Evolutionary conservation across 1,140 invertebrate species (phyloP).

Genomic region (Telenomus remus): DNA sequence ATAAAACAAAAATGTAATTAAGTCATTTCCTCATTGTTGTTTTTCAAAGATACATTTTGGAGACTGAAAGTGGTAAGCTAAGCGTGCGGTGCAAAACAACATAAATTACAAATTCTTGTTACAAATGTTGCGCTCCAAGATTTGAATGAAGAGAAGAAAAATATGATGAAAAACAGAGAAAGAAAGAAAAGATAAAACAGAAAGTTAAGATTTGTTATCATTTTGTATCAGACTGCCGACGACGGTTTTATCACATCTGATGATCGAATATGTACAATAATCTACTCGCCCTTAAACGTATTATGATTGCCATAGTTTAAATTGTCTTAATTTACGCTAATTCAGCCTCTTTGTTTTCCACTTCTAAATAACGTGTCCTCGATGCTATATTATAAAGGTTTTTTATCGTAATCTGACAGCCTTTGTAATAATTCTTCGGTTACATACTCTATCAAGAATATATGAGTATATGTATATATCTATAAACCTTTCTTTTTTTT

Average conservation of each 20-base stretch:
- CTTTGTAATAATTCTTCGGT: conserved; percentile 39
- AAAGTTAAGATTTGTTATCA: not conserved
- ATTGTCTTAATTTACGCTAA: conserved; percentile 31
- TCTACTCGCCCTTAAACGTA: conserved; percentile 12
- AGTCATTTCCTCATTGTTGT: conserved; percentile 3
- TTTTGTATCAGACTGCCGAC: conserved; percentile 19
- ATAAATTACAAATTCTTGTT: conserved; percentile 69
- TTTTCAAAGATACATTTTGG: conserved; percentile 48
- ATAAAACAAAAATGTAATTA: conserved; percentile 1
- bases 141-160: conserved; percentile 24
- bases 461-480: conserved; percentile 41
- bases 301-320: conserved; percentile 41
- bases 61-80: conserved; percentile 46
- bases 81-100: conserved; percentile 72
- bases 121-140: conserved; percentile 68
- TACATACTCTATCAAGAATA: conserved; percentile 55
- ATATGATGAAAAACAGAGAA: too few species aligned
- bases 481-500: conserved; percentile 26
- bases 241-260: conserved; percentile 37
- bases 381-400: conserved; percentile 33
- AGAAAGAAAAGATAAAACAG: not conserved
- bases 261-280: conserved; percentile 22
- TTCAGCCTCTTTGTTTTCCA: conserved; percentile 42
- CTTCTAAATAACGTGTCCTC: conserved; percentile 28
- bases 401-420: conserved; percentile 31